Evolutionary conservation across 1,140 invertebrate species (phyloP).

Genomic region (Semibalanus balanoides): DNA sequence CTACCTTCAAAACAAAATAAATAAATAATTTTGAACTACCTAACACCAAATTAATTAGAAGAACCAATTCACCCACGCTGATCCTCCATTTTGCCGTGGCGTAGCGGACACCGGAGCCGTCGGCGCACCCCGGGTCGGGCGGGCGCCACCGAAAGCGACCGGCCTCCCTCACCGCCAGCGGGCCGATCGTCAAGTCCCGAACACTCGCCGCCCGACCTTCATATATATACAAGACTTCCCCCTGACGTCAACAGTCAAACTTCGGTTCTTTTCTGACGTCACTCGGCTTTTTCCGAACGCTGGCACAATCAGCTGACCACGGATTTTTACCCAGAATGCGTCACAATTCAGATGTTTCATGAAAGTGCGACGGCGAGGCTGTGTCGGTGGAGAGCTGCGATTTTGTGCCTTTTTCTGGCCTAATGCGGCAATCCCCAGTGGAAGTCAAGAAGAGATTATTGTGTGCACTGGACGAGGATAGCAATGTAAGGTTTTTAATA

Average conservation of each 20-base stretch:
- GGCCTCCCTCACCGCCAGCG: too few species aligned
- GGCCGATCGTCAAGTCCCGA: neutral
- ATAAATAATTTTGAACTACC: too few species aligned
- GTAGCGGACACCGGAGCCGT: too few species aligned
- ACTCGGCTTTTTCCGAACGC: neutral
- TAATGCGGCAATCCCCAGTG: neutral
- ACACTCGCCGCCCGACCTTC: neutral
- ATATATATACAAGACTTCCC: neutral
- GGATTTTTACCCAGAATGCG: slow-evolving; percentile 1
- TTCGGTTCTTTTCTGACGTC: neutral
- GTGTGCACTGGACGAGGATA: neutral
- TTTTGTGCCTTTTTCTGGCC: neutral
- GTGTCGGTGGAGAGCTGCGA: neutral
- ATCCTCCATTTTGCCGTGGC: neutral
- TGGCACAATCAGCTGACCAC: neutral
- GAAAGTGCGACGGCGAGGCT: neutral
- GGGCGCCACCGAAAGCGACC: neutral
- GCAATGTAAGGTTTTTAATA: neutral
- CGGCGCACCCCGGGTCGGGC: too few species aligned
- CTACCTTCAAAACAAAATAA: too few species aligned
- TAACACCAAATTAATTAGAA: too few species aligned
- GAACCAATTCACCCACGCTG: neutral
- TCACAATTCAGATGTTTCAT: neutral
- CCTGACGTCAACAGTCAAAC: neutral
- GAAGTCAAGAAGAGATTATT: neutral